Conservation (phyloP, 2,797 vertebrate species). For the Halcyon chelicuti region DNA sequence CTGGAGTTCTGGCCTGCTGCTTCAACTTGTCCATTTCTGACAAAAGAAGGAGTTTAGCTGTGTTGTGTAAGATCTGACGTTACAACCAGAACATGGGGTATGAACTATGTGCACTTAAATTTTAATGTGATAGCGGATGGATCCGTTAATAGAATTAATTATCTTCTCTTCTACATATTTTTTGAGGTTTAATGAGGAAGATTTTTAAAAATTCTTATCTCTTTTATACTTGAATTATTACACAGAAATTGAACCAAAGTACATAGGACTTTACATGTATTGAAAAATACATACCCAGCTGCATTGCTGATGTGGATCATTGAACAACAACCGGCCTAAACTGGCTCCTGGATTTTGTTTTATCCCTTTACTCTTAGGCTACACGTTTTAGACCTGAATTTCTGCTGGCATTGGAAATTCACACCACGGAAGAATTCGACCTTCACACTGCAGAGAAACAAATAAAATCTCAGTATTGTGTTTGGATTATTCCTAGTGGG, state of each 20-base stretch:
- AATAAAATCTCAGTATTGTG: background rate
- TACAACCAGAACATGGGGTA: background rate
- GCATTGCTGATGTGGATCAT: background rate
- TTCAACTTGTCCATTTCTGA: slow-evolving; percentile 18
- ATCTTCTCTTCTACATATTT: background rate
- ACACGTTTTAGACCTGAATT: background rate
- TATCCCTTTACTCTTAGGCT: background rate
- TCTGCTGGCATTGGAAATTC: background rate
- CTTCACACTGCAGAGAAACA: background rate
- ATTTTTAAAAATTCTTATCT: background rate
- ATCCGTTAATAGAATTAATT: background rate
- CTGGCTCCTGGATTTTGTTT: background rate
- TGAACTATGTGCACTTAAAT: background rate
- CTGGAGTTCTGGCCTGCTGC: slow-evolving; percentile 2
- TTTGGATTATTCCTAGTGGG: background rate
- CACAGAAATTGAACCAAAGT: background rate
- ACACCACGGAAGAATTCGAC: background rate
- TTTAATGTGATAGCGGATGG: background rate
- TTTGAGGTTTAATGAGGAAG: background rate
- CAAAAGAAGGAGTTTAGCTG: background rate
- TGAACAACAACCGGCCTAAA: background rate
- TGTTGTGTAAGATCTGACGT: background rate
- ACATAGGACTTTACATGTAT: background rate
- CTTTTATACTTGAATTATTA: background rate
- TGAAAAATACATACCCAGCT: background rate